These are phyloP conservation scores for Heliconius hewitsoni DNA, from an alignment of 1,140 invertebrate genomes.

Conservation along the genomic window DNA sequence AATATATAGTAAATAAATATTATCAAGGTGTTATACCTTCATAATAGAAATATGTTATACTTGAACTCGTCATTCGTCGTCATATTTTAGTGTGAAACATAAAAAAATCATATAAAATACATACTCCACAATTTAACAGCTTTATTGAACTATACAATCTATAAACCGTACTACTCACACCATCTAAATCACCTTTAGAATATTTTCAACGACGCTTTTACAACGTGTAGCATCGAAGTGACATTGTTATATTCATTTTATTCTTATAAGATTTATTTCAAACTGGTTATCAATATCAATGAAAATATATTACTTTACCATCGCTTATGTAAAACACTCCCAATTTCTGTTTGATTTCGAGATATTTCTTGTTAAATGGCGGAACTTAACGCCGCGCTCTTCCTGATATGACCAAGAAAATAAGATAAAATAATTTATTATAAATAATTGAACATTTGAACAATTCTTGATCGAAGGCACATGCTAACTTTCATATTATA, in stretches of 20 bases:
- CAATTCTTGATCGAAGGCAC: no score
- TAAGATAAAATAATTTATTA: no score
- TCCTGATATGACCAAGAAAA: not conserved
- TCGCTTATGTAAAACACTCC: not conserved
- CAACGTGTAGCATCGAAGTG: conserved; percentile 14
- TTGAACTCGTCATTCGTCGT: no score
- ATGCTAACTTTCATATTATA: no score
- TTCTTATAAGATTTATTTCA: conserved; percentile 15
- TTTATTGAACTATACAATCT: not conserved
- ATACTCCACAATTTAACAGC: not conserved
- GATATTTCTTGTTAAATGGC: not conserved
- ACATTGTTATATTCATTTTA: conserved; percentile 38
- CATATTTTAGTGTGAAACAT: not conserved
- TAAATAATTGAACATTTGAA: no score
- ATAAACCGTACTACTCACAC: conserved; percentile 12
- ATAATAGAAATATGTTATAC: no score
- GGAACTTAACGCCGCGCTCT: not conserved
- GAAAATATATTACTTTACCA: not conserved
- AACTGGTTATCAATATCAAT: not conserved
- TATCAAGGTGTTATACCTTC: no score
- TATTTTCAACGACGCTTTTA: conserved; percentile 28
- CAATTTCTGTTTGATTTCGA: not conserved
- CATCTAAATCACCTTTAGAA: conserved; percentile 25
- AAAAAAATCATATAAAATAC: not conserved
- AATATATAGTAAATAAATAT: no score